These are phyloP conservation scores for Fulica atra DNA, from an alignment of 2,113 vertebrate species.

Conservation along the genomic window DNA sequence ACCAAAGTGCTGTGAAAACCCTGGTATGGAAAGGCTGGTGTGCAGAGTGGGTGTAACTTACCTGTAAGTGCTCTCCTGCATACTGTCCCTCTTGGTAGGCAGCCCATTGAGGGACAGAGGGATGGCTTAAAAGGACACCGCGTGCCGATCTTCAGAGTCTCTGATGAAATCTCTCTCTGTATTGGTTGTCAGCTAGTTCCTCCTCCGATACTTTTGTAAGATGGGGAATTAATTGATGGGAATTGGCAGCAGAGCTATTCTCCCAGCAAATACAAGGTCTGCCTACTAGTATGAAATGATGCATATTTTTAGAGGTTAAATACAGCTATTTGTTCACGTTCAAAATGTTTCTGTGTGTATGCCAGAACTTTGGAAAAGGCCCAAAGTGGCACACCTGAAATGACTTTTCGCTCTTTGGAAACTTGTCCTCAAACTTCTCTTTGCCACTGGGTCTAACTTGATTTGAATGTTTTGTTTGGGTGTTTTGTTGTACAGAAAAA, in stretches of 20 bases:
- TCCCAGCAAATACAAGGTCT: not conserved
- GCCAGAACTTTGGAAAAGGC: not conserved
- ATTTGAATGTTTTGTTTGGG: not conserved
- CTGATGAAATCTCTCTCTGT: not conserved
- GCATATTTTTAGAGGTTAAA: not conserved
- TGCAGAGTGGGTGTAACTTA: not conserved
- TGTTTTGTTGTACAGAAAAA: not conserved
- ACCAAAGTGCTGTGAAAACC: not conserved
- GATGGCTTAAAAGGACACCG: not conserved
- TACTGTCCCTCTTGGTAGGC: not conserved
- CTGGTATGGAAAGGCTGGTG: not conserved
- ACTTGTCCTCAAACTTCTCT: not conserved
- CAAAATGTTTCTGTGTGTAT: not conserved
- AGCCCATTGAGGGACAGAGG: not conserved
- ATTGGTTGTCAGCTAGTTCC: not conserved
- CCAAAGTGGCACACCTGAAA: not conserved
- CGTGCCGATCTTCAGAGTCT: not conserved
- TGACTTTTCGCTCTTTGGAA: not conserved
- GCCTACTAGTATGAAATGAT: not conserved
- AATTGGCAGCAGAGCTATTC: not conserved
- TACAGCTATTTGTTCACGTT: not conserved
- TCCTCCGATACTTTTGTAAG: not conserved
- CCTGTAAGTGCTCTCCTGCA: fast-evolving
- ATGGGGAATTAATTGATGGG: not conserved
- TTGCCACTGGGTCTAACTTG: not conserved